Percentiles rank a stretch among this genome's conserved stretches.
Conservation (phyloP, 2,888 invertebrate genomes). For the Gerris lacustris region DNA sequence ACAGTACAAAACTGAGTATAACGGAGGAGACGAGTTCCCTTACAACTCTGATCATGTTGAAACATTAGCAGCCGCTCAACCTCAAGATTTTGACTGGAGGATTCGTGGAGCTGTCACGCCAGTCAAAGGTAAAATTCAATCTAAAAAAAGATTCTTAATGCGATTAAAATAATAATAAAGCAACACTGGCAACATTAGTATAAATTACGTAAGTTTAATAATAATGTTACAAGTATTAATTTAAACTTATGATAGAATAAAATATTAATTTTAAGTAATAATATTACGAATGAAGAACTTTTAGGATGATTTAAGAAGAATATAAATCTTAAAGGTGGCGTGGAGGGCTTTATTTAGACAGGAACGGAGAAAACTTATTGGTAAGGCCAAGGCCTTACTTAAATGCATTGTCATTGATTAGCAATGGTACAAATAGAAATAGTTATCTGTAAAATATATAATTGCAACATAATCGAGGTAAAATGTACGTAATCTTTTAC, state of each 20-base stretch:
- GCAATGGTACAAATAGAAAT: too few relatives aligned
- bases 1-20: constrained; percentile 46
- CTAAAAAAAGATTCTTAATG: constrained; percentile 6
- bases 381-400: too few relatives aligned
- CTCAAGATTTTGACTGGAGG: constrained; percentile 78
- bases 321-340: too few relatives aligned
- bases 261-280: not conserved
- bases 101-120: constrained; percentile 84
- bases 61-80: constrained; percentile 41
- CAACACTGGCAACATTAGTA: not conserved
- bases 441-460: too few relatives aligned
- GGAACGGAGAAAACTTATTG: too few relatives aligned
- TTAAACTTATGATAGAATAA: too few relatives aligned
- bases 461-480: too few relatives aligned
- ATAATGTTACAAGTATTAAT: not conserved
- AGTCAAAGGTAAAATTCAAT: constrained; percentile 57
- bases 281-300: not conserved
- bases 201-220: not conserved
- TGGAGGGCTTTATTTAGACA: too few relatives aligned
- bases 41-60: constrained; percentile 45
- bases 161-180: constrained; percentile 3
- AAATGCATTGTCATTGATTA: too few relatives aligned
- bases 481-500: too few relatives aligned
- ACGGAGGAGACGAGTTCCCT: constrained; percentile 70
- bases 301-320: too few relatives aligned